Conservation (phyloP, 1,140 invertebrate genomes). For the Drosophila azteca region DNA sequence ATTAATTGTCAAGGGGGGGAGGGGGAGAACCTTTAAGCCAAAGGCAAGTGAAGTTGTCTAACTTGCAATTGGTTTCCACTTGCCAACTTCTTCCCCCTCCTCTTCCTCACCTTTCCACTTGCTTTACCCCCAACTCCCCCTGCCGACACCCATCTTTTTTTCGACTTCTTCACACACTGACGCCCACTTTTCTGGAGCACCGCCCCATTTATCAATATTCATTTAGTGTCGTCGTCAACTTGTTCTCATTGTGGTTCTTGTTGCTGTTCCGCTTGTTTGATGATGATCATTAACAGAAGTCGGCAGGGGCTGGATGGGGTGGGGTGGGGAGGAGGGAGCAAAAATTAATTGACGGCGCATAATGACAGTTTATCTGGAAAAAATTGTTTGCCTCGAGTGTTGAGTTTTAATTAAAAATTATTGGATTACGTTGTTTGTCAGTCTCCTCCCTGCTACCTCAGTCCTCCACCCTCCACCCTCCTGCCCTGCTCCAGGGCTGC, state of each 20-base stretch:
- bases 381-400: conserved; percentile 82
- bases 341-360: conserved; percentile 82
- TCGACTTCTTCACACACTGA: conserved; percentile 56
- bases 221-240: conserved; percentile 77
- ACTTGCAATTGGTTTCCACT: conserved; percentile 52
- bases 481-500: too few relatives aligned
- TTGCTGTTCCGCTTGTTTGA: conserved; percentile 50
- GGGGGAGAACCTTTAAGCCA: conserved; percentile 47
- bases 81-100: conserved; percentile 26
- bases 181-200: conserved; percentile 72
- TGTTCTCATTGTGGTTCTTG: conserved; percentile 50
- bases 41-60: conserved; percentile 54
- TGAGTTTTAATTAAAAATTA: conserved; percentile 83
- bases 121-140: background rate
- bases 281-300: conserved; percentile 71
- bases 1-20: conserved; percentile 52
- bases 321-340: conserved; percentile 25
- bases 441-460: conserved; percentile 3
- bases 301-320: conserved; percentile 11
- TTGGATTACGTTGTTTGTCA: conserved; percentile 76
- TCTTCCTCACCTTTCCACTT: too few relatives aligned
- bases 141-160: conserved; percentile 7
- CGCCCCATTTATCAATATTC: conserved; percentile 83
- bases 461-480: too few relatives aligned
- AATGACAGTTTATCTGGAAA: conserved; percentile 83